Conservation (phyloP, 1,140 invertebrate genomes). For the Drosophila pseudoananassae region DNA sequence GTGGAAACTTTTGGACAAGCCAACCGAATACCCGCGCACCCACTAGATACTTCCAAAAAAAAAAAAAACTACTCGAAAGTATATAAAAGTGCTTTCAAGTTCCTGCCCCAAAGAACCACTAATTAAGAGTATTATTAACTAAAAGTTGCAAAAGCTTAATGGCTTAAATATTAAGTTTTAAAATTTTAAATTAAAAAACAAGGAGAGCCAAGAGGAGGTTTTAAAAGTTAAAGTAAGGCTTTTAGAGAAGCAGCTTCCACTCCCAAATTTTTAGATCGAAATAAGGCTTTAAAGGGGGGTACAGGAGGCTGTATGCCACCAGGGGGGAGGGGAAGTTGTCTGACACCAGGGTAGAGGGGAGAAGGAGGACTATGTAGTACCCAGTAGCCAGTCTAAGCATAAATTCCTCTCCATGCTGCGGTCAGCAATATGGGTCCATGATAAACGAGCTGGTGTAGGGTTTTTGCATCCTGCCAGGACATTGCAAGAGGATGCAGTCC, state of each 20-base stretch:
- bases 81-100: conserved; percentile 1
- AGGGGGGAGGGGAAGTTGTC: background rate
- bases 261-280: too few relatives aligned
- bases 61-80: background rate
- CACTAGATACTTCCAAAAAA: conserved; percentile 3
- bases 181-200: too few relatives aligned
- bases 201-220: too few relatives aligned
- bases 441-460: conserved; percentile 52
- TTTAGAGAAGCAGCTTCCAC: too few relatives aligned
- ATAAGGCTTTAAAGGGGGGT: too few relatives aligned
- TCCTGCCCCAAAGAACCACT: background rate
- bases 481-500: background rate
- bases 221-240: too few relatives aligned
- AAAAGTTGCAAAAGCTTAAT: background rate
- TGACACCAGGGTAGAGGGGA: background rate
- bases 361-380: background rate
- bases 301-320: background rate
- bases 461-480: conserved; percentile 16
- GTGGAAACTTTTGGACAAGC: background rate
- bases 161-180: background rate
- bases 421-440: conserved; percentile 66
- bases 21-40: background rate
- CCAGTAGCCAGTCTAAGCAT: conserved; percentile 39
- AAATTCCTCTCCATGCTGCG: conserved; percentile 60
- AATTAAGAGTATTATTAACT: background rate